Conservation (phyloP, 2,113 vertebrate genomes). For the Apodemus sylvaticus region DNA sequence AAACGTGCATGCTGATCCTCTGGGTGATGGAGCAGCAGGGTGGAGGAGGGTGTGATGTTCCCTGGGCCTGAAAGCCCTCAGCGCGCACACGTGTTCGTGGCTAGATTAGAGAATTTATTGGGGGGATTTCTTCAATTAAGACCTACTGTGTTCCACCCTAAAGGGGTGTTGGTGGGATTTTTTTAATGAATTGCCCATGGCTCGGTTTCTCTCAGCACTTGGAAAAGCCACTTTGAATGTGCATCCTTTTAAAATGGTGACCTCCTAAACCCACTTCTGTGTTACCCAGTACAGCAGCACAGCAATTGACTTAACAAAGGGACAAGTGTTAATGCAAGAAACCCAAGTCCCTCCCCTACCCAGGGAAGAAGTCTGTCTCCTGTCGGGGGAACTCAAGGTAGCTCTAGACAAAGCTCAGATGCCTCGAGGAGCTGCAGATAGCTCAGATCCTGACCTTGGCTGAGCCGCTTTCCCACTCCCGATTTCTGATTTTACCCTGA, state of each 20-base stretch:
- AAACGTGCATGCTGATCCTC: background rate
- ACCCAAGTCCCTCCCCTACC: background rate
- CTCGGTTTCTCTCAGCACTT: background rate
- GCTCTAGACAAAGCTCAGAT: background rate
- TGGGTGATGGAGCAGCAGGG: background rate
- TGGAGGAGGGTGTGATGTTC: background rate
- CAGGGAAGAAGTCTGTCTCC: background rate
- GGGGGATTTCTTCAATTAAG: background rate
- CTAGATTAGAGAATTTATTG: background rate
- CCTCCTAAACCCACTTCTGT: background rate
- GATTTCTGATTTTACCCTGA: constrained; percentile 29
- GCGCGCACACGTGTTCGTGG: background rate
- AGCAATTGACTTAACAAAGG: background rate
- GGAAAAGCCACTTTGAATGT: background rate
- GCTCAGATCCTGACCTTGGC: constrained; percentile 11
- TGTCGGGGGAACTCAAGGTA: background rate
- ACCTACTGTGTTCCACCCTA: background rate
- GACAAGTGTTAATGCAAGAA: too few relatives aligned
- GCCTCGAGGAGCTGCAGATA: background rate
- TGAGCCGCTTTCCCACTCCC: constrained; percentile 61
- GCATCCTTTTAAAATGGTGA: too few relatives aligned
- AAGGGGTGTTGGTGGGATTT: background rate
- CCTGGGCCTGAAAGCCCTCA: background rate
- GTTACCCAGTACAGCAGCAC: background rate
- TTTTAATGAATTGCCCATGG: background rate